A percentile compares a stretch with the other conserved stretches of the same genome.
phyloP scores from a whole-genome alignment of 2,113 vertebrate species.

The Gambusia holbrooki region DNA sequence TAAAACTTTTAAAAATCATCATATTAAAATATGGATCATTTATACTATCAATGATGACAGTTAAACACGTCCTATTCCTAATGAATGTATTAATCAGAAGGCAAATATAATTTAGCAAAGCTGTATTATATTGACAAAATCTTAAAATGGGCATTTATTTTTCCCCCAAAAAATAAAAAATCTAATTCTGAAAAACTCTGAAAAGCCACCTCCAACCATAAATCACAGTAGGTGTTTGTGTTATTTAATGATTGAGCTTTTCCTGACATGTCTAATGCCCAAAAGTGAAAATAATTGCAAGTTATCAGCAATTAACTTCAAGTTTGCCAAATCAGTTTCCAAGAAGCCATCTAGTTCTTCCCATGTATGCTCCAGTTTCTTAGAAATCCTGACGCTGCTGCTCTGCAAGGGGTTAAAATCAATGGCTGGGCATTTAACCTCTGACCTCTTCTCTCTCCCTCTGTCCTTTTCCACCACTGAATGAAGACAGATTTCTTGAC shows the following conservation, averaged over 20 bases:
- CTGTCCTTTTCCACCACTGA: not conserved
- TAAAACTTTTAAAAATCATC: too few relatives aligned
- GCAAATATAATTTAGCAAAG: too few relatives aligned
- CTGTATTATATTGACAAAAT: not conserved
- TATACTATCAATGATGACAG: too few relatives aligned
- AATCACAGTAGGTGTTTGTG: not conserved
- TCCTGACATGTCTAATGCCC: not conserved
- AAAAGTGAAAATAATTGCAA: not conserved
- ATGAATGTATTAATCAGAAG: too few relatives aligned
- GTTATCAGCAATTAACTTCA: not conserved
- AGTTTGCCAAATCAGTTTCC: not conserved
- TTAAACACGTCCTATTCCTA: too few relatives aligned
- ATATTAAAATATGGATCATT: too few relatives aligned
- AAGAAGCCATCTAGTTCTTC: not conserved
- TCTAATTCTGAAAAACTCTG: too few relatives aligned
- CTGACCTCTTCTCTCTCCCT: not conserved
- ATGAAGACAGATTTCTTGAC: not conserved
- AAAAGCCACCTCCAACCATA: too few relatives aligned
- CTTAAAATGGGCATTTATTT: not conserved
- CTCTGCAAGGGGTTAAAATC: constrained; percentile 8
- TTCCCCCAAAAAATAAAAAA: too few relatives aligned
- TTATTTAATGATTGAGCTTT: not conserved
- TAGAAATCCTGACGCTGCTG: constrained; percentile 19
- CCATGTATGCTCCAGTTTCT: constrained; percentile 12
- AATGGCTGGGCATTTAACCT: constrained; percentile 22